Evolutionary conservation across 2,797 vertebrate species (phyloP), one percentile per base, ranked within the genome.

Genomic region (Thripadectes ignobilis): DNA sequence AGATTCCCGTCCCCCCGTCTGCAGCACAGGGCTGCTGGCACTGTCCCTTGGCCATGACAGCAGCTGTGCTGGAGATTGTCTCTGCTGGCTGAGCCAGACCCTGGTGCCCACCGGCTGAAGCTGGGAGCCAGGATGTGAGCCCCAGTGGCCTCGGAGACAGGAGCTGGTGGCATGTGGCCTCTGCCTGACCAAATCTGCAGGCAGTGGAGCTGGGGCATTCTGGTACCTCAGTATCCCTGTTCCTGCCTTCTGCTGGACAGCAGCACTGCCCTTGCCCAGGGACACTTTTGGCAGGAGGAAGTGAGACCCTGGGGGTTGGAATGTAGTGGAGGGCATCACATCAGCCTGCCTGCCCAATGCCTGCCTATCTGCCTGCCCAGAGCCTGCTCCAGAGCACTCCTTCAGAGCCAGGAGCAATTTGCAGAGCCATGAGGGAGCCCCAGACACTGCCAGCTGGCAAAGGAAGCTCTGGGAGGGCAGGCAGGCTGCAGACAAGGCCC

Each of bases 221-320:
- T 3, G 16, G 22, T 55, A 30, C 29, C 43, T 71, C 36, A 32
- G 20, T 22, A 17, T 6, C 30, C 9, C 23, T 41, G 39, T 29
- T 54, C 29, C 49, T 68, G 49, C 73, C 73, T 26, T 26, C 58
- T 67, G 52, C 80, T 48, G 30, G 18, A 32, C 43, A 61, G 62
- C 30, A 75, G 22, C 22, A 14, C 22, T 65, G 57, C 49, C n/a
- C 20, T 63, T 80, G 57, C 27, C 39, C 3, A 1, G n/a, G 19
- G 32, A 36, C 48, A 39, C 22, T 67, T 41, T 1, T 2, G 39
- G 20, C 29, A 23, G 45, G 63, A 29, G 4, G 26, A 54, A 57
- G 51, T 0, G 1, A 85, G 58, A 61, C 51, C 18, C 58, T 0
- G 0, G 11, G 15, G 14, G 5, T 43, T 69, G 59, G 38, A 20